These are phyloP conservation scores for Dendronephthya gigantea DNA, from an alignment of 64 coral and sea anemone genomes.

Conservation along the genomic window DNA sequence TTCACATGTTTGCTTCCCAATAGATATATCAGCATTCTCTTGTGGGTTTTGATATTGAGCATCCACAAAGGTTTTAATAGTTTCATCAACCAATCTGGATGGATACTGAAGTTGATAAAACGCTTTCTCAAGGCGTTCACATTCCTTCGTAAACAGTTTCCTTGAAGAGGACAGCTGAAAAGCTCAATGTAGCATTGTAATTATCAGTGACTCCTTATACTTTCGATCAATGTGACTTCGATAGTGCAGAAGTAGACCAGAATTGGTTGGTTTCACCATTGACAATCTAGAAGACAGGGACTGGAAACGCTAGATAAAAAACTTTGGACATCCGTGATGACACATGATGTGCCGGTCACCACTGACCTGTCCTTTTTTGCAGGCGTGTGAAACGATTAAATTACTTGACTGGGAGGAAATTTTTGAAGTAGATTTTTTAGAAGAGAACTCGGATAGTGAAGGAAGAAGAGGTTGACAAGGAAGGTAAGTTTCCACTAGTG, in stretches of 20 bases:
- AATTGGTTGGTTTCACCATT: constrained; percentile 6
- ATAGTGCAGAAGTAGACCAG: neutral
- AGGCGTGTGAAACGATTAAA: too few relatives aligned
- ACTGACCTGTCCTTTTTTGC: too few relatives aligned
- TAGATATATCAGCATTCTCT: neutral
- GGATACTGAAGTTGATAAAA: neutral
- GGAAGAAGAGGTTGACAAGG: too few relatives aligned
- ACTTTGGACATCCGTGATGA: too few relatives aligned
- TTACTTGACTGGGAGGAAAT: too few relatives aligned
- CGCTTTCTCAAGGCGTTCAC: neutral
- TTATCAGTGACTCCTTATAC: neutral
- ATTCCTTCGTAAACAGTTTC: neutral
- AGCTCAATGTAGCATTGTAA: neutral
- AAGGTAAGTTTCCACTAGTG: too few relatives aligned
- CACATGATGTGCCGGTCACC: too few relatives aligned
- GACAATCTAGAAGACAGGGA: too few relatives aligned
- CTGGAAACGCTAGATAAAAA: too few relatives aligned
- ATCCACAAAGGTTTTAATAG: neutral
- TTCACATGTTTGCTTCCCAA: too few relatives aligned
- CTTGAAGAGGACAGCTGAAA: neutral
- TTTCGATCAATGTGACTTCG: neutral
- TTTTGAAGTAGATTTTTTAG: too few relatives aligned
- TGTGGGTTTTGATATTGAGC: neutral
- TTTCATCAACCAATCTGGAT: neutral
- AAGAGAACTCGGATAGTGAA: too few relatives aligned